Evolutionary conservation across 2,113 vertebrate genomes (phyloP).

Genomic region (Corythornis vintsioides): DNA sequence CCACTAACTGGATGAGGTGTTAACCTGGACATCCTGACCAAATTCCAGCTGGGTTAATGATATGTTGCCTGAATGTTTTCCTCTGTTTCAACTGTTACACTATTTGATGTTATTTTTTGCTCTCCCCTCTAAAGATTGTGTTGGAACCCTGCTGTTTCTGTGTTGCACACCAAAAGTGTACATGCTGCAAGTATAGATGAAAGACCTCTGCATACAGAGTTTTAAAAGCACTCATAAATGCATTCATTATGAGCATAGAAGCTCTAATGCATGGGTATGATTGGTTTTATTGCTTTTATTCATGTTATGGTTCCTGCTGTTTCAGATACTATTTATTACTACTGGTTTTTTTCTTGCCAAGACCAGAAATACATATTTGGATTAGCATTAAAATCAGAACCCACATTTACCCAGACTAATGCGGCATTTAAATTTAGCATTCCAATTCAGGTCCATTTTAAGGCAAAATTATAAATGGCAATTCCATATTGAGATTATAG

Average conservation of each 20-base stretch:
- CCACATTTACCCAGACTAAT: neutral
- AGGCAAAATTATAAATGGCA: neutral
- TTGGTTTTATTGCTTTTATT: neutral
- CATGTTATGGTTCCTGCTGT: neutral
- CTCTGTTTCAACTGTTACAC: neutral
- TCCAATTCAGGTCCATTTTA: neutral
- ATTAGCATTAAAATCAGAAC: neutral
- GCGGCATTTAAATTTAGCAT: neutral
- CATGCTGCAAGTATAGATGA: neutral
- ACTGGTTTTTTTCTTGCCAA: neutral
- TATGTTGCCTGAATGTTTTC: neutral
- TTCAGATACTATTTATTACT: neutral
- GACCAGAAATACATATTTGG: neutral
- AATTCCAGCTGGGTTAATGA: constrained; percentile 52
- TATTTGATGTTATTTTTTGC: constrained; percentile 14
- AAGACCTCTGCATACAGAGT: neutral
- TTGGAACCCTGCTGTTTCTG: neutral
- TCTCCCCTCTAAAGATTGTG: neutral
- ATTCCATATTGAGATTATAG: neutral
- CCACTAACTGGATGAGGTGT: constrained; percentile 32
- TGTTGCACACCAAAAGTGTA: neutral
- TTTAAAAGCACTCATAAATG: constrained; percentile 32
- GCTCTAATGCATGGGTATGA: neutral
- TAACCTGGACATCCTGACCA: constrained; percentile 50
- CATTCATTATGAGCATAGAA: neutral